Evolutionary conservation across 2,797 vertebrate species (phyloP).

Genomic region (Artibeus lituratus): DNA sequence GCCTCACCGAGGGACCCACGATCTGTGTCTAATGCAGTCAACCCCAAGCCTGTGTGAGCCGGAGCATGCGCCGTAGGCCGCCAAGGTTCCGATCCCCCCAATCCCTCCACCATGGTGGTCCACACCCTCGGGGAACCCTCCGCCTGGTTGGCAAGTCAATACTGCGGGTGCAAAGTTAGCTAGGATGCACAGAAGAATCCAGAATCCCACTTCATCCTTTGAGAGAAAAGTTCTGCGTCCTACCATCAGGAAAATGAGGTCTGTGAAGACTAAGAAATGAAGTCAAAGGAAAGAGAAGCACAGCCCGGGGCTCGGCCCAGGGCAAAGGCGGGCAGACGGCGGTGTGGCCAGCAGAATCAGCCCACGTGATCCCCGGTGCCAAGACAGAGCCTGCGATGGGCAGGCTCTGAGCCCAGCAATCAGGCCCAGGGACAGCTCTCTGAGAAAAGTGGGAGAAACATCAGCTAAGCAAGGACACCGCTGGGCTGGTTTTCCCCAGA

Average conservation of each 20-base stretch:
- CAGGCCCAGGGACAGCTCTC: not conserved
- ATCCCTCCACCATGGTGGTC: rapidly evolving
- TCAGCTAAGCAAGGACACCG: not conserved
- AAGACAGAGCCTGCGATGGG: too few relatives aligned
- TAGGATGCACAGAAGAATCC: not conserved
- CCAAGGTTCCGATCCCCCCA: rapidly evolving
- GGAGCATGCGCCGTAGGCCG: rapidly evolving
- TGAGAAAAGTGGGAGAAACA: not conserved
- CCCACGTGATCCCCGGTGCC: not conserved
- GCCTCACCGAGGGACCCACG: not conserved
- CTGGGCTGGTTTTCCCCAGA: not conserved
- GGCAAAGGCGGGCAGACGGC: not conserved
- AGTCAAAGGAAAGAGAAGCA: not conserved
- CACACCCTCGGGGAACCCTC: rapidly evolving
- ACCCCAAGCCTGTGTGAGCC: rapidly evolving
- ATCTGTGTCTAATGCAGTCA: rapidly evolving
- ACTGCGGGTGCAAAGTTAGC: rapidly evolving
- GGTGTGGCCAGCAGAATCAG: rapidly evolving
- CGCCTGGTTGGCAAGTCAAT: not conserved
- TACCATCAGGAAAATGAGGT: not conserved
- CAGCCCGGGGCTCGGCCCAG: not conserved
- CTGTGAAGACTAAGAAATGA: not conserved
- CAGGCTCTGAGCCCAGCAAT: not conserved
- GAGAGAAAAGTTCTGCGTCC: not conserved
- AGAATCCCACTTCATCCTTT: not conserved